Evolutionary conservation across 2,797 vertebrate species (phyloP), one percentile per base, ranked within the genome.

Genomic region (Alca torda): DNA sequence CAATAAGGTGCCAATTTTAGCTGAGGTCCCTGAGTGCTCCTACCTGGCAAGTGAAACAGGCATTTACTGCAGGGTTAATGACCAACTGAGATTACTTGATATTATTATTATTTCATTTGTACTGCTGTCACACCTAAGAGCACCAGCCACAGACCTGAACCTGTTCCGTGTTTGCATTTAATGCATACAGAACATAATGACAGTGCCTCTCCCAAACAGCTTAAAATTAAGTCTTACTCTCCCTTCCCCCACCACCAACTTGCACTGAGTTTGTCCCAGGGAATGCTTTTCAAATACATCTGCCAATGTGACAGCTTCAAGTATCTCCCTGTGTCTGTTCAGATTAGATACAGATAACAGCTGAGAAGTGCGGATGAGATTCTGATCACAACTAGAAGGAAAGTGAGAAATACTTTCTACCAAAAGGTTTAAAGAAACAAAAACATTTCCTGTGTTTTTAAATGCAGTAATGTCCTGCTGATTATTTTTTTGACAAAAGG

Each of bases 81-180:
- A 95, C 89, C 85, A 93, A 39, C 91, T 74, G 80, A 93, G 94
- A 94, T 96, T 96, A 96, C 91, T 69, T 73, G 87, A 93, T 93
- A 76, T 90, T 95, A 91, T 89, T 95, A 92, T 95, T 95, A 96
- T 95, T 96, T 95, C 95, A 97, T 95, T 96, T 96, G 93, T 95
- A 87, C 91, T 88, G 67, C 85, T 91, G 89, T 96, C 94, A 95
- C 94, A 95, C 91, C 96, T 97, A 91, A 57, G 39, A 94, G 70
- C 80, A 81, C 46, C 87, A 91, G 95, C 87, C 96, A 87, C 91
- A 95, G 91, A 96, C 79, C 85, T 82, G 95, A 93, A 93, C 95
- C 93, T 95, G 95, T 94, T 96, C 93, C 60, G 78, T 89, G 93
- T 95, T 95, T 96, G 96, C 85, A 91, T 95, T 97, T 95, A 89